Base-by-base conservation (phyloP, 2,113 vertebrate genomes). In the Tetrax tetrax region DNA sequence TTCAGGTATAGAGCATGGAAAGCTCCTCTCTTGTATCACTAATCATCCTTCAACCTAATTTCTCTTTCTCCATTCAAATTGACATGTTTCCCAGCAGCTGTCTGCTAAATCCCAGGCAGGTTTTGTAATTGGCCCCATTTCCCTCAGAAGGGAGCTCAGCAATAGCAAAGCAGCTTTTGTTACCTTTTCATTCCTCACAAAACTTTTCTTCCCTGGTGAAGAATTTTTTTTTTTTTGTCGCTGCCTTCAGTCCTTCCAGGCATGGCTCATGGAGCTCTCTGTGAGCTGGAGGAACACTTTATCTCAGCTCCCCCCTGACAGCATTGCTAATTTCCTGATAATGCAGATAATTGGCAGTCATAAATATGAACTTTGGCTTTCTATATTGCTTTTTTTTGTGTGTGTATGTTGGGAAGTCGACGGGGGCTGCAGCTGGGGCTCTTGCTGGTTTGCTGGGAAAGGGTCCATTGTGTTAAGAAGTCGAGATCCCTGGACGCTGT, bases 51-150 rank as follows among this genome's bases (percentile, higher is more conserved):
- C 68, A 94, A 45, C 68, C 71, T 90, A 63, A 74, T 93, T 95
- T 59, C 50, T 81, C 47, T 78, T 72, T 69, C 85, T 92, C n/a
- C 25, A 35, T 83, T 71, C 76, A 81, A 83, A 80, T 75, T 5
- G 19, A 45, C 60, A 41, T 18, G 9, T 43, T 93, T 86, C 71
- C 76, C 50, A 88, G 85, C 59, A 93, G 83, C 85, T 81, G 66
- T 50, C 68, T 88, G 75, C 83, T 87, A 90, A 96, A 93, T 95
- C 93, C 72, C 38, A 56, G 64, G 33, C 85, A 83, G 68, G 76
- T 95, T 95, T 96, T 83, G 57, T 93, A 95, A 94, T 61, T 78
- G 90, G 43, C 88, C 85, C 33, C 33, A 8, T 94, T 97, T 93
- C 68, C 43, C 66, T 13, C n/a, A n/a, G n/a, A n/a, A n/a, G 9